These are phyloP conservation scores for Pyxicephalus adspersus DNA, from an alignment of 2,113 vertebrate genomes.

Conservation along the genomic window DNA sequence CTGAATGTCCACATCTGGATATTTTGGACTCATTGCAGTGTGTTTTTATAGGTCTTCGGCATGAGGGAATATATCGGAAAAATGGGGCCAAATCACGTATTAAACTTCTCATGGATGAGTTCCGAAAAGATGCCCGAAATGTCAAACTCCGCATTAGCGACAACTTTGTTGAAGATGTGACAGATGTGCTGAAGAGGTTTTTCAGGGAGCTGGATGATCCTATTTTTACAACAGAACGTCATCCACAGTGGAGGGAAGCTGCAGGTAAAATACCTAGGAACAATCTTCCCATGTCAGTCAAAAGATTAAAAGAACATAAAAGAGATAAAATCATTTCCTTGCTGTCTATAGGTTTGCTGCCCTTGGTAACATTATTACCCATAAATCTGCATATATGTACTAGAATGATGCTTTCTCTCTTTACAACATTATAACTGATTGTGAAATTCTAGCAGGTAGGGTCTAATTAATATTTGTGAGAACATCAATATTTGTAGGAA, in stretches of 20 bases:
- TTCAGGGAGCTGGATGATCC: slow-evolving; percentile 95
- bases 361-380: no score
- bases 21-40: not conserved
- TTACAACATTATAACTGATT: no score
- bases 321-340: no score
- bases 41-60: slow-evolving; percentile 79
- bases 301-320: no score
- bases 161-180: slow-evolving; percentile 97
- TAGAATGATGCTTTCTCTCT: no score
- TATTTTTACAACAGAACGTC: slow-evolving; percentile 86
- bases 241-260: slow-evolving; percentile 89
- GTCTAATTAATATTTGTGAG: no score
- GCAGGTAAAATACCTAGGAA: slow-evolving; percentile 74
- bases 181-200: slow-evolving; percentile 94
- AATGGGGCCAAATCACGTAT: slow-evolving; percentile 93
- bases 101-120: slow-evolving; percentile 93
- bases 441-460: no score
- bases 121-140: slow-evolving; percentile 89
- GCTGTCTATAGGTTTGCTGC: no score
- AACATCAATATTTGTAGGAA: no score
- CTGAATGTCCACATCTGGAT: no score
- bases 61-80: slow-evolving; percentile 96
- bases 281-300: not conserved
- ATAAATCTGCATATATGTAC: no score
- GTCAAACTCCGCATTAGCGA: slow-evolving; percentile 93